A percentile compares a stretch with the other conserved stretches of the same genome.
Conservation (phyloP, 2,113 vertebrate species). For the Lamprologus sp. region DNA sequence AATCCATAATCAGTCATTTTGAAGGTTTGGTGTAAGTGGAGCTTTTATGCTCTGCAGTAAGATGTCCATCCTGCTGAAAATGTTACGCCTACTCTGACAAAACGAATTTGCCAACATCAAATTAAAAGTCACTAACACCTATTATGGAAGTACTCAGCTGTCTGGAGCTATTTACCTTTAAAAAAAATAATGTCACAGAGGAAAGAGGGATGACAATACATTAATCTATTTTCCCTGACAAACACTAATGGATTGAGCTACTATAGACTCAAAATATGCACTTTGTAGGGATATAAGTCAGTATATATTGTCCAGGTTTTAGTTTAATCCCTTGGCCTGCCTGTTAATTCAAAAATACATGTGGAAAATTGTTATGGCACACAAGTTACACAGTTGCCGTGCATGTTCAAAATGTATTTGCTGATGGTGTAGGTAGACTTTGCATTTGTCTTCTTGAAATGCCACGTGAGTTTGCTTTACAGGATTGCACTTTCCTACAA, state of each 20-base stretch:
- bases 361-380: neutral
- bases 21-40: neutral
- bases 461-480: neutral
- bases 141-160: neutral
- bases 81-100: conserved; percentile 17
- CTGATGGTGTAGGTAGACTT: neutral
- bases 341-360: neutral
- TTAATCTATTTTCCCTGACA: neutral
- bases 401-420: neutral
- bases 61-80: conserved; percentile 12
- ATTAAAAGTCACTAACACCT: conserved; percentile 21
- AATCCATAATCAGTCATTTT: neutral
- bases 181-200: neutral
- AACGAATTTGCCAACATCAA: conserved; percentile 18
- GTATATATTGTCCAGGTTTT: neutral
- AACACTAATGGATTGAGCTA: neutral
- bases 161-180: neutral
- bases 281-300: neutral
- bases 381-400: neutral
- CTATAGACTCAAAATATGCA: neutral
- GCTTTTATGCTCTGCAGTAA: neutral
- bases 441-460: neutral
- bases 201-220: neutral
- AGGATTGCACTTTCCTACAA: neutral
- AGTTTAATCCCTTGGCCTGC: neutral